These are phyloP conservation scores for Saguinus imperator DNA, from an alignment of 2,113 vertebrate species.

Conservation along the genomic window DNA sequence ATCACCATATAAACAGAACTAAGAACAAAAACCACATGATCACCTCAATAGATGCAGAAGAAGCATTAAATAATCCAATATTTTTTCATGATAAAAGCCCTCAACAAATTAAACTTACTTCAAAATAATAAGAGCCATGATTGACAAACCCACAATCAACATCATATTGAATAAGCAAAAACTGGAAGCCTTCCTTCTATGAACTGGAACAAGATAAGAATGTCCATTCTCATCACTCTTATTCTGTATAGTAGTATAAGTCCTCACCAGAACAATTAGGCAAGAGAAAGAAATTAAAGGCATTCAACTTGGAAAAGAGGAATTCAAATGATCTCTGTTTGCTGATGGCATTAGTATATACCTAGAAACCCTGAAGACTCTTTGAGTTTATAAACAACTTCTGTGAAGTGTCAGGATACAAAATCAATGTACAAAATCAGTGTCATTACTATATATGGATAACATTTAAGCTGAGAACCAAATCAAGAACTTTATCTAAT, in stretches of 20 bases:
- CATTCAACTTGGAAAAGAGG: neutral
- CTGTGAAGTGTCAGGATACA: too few species aligned
- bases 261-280: neutral
- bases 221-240: neutral
- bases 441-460: too few species aligned
- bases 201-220: too few species aligned
- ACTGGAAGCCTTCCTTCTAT: too few species aligned
- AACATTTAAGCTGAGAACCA: too few species aligned
- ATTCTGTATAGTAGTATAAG: neutral
- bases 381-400: neutral
- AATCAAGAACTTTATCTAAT: too few species aligned
- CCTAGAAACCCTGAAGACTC: neutral
- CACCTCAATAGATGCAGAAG: neutral
- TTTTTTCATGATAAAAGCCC: too few species aligned
- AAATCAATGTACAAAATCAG: too few species aligned
- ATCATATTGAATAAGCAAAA: too few species aligned
- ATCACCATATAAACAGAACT: neutral
- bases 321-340: neutral
- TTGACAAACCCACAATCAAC: too few species aligned
- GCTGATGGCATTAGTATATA: neutral
- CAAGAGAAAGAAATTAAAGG: neutral
- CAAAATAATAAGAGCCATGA: too few species aligned
- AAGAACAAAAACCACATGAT: neutral
- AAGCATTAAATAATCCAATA: neutral
- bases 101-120: too few species aligned